These are phyloP conservation scores for Parauchenoglanis punctatus DNA, from an alignment of 2,797 vertebrate genomes.

Conservation along the genomic window DNA sequence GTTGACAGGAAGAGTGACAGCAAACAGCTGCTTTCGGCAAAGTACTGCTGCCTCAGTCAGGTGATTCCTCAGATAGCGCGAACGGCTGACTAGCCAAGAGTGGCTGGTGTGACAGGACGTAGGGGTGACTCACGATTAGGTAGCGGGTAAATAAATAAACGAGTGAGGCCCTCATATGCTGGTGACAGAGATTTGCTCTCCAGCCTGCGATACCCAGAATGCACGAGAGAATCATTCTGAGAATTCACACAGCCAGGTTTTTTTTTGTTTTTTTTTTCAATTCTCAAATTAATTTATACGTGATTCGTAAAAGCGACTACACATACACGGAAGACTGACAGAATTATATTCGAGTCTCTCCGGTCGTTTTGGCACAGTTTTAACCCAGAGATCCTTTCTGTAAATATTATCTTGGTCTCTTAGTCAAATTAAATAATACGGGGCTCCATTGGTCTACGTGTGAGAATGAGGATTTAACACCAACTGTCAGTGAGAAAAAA, in stretches of 20 bases:
- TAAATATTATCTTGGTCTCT: constrained; percentile 6
- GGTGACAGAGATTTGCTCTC: constrained; percentile 66
- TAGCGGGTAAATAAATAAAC: constrained; percentile 66
- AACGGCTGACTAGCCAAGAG: constrained; percentile 29
- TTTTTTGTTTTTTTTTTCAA: neutral
- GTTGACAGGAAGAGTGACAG: neutral
- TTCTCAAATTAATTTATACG: neutral
- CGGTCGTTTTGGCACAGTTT: neutral
- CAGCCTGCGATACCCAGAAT: constrained; percentile 38
- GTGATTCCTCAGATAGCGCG: constrained; percentile 6
- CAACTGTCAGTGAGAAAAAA: constrained; percentile 14
- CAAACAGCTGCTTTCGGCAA: constrained; percentile 34
- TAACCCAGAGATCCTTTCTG: neutral
- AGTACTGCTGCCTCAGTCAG: constrained; percentile 3
- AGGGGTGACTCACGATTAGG: constrained; percentile 40
- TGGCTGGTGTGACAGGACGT: constrained; percentile 18
- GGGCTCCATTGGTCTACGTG: neutral
- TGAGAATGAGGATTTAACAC: constrained; percentile 24
- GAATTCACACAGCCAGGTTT: neutral
- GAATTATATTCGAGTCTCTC: neutral
- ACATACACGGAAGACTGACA: neutral
- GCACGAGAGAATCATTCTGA: neutral
- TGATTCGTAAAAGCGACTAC: neutral
- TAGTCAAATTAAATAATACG: neutral
- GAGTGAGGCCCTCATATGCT: constrained; percentile 56